Base-by-base conservation (phyloP, 2,888 invertebrate genomes). In the Mesopsocus fuscifrons region DNA sequence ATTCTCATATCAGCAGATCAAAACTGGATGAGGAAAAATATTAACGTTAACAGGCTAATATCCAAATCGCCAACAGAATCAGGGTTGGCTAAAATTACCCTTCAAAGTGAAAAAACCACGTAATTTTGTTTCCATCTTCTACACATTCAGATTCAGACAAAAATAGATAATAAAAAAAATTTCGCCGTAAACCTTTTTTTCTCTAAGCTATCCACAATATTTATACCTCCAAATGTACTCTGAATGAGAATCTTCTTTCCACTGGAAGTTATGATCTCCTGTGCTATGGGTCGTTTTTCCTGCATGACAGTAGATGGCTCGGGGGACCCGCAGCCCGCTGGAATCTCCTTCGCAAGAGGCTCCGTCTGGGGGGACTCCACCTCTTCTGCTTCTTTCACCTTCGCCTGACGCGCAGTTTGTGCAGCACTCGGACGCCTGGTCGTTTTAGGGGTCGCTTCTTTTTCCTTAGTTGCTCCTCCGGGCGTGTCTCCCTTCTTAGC, bases 401-500 rank as follows among this genome's bases (percentile, higher is more conserved):
- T 50, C 21, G 53, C 52, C 21, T 53, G 56, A 3, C 54, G 48
- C 26, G 52, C 47, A 2, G 52, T n/a, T n/a, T n/a, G 41, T 23
- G 49, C 40, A 20, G 42, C 48, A 45, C 52, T 59, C 48, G 52
- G 58, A 46, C 52, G 6, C 11, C 11, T 26, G 8, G 26, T 59
- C 47, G 54, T 64, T 54, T 53, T 59, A 48, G 49, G 57, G 48
- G 50, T 64, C 47, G 54, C 30, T 59, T 61, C 47, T 54, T 61
- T 49, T 49, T 52, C 34, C 52, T 51, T 42, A 9, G 11, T 11
- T 9, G 26, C 26, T 51, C 53, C 55, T 55, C 66, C 46, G 52
- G 45, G 62, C 60, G 64, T 49, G 61, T 70, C 55, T 57, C 69
- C 62, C 17, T 58, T 55, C 49, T 66, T 65, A 26, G 59, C 58